Evolutionary conservation across 2,113 vertebrate species (phyloP), one percentile per base, ranked within the genome.

Genomic region (Antennarius striatus): DNA sequence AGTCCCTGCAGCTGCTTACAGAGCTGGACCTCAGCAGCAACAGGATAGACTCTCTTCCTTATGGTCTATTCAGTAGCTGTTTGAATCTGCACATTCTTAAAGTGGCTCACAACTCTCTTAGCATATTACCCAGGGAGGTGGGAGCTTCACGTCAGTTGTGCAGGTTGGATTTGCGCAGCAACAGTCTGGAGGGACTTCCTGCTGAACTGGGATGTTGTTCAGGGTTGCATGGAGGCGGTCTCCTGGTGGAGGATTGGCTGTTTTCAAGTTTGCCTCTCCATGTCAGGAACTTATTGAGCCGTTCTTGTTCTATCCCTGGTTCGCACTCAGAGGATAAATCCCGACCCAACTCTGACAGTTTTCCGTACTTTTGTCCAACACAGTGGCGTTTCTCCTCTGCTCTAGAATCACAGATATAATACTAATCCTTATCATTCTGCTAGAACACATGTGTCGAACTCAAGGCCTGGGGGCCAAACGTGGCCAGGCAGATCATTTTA

Each of bases 331-430:
- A 83, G 28, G 39, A 46, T 22, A 22, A 22, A 4, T 85, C 85
- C 17, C 68, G 67, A 4, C 84, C 84, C 0, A 69, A 84, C 45
- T 91, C 89, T 0, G 91, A 92, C 60, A 81, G 64, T 51, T 93
- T 92, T 74, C 88, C 90, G 1, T 74, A 70, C 10, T 90, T 89
- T 77, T 86, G 83, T 12, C 70, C 88, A 0, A 51, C 89, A 8
- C 89, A 93, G 81, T 93, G 92, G 91, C 82, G 86, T 67, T 92
- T 93, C 62, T 73, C 80, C 14, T 91, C 90, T 10, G 91, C 91
- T 54, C 67, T 89, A 71, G 92, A 93, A 67, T 93, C 92, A 63
- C 86, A 81, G 56, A 91, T 92, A 70, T 93, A 87, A 84, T 30
- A 17, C 55, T 52, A 15, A 54, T 39, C n/a, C 5, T 39, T 3